Base-by-base conservation (phyloP, 2,888 invertebrate species). In the Euphydryas editha region DNA sequence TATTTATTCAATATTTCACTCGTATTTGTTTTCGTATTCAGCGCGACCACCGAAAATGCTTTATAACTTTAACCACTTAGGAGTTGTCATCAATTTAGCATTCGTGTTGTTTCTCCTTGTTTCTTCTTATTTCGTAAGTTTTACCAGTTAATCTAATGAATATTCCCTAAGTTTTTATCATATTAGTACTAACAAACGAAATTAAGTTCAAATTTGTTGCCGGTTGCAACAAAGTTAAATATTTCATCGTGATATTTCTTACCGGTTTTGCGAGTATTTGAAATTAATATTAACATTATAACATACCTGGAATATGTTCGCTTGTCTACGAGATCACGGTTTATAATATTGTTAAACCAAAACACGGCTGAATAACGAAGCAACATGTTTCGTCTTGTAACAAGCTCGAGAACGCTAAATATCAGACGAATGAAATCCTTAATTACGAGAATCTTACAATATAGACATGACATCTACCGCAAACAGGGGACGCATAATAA, bases 401-500 rank as follows among this genome's bases (percentile, higher is more conserved):
- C 61, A 59, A 67, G 54, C 57, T 60, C 37, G 62, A 62, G 49
- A 65, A 49, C 59, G 60, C 44, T 67, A 65, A 69, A 71, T 65
- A 51, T 51, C 49, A 66, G 69, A 64, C 72, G 68, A 72, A 87
- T 82, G 82, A 87, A 85, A 84, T 85, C 86, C 89, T 90, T 92
- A 91, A 92, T 92, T 90, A 91, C 87, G 84, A 80, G 85, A 87
- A 87, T 90, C 90, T 86, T 82, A 86, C 81, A 85, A 88, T 85
- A 88, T 82, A 88, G 88, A 89, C 86, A 84, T 85, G 86, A 87
- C 86, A 89, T 85, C 87, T 84, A 85, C 91, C 89, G 85, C 91
- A 92, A 92, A 92, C 92, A 90, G 88, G 89, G 91, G 88, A 88
- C 90, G 91, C 91, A 92, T 92, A 92, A 92, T 92, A 92, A 92